Base-by-base conservation (phyloP, 2,113 vertebrate species). In the Hippocampus comes region DNA sequence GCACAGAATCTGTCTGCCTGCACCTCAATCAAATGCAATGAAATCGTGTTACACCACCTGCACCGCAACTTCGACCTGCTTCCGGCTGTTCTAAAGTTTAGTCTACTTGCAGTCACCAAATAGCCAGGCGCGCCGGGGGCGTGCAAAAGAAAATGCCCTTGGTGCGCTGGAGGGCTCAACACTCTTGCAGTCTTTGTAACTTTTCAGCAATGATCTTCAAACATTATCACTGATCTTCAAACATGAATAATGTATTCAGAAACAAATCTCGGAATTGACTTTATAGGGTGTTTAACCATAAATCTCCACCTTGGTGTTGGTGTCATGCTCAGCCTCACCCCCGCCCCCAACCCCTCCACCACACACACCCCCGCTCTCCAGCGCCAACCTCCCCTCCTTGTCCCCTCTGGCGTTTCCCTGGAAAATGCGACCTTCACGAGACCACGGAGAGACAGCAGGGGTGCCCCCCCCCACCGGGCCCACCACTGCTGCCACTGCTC, bases 341-440 rank as follows among this genome's bases (percentile, higher is more conserved):
- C 5, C 15, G 15, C 56, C 49, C 78, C 9, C 9, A 4, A 25
- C n/a, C 55, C 11, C 23, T 14, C 55, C 55, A 9, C 23, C 18
- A 51, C 43, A 76, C 65, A 41, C 70, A 78, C 80, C 87, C 80
- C 85, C 80, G 79, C 80, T 79, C 79, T 78, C 81, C 70, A 34
- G 73, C 68, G 78, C 82, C 84, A 80, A 78, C 83, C 82, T 76
- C 76, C 84, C 78, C 78, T 75, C 74, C 61, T 82, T 74, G 0
- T 85, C 82, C 86, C 88, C 85, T 72, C 80, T 78, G 83, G 89
- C 87, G 80, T 88, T 88, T 89, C 88, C 84, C 79, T 86, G 82
- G 84, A 87, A 87, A 89, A 85, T 55, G 83, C 81, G 86, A 92
- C 92, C 90, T 92, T 92, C 91, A 91, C 88, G 80, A 88, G 89